phyloP scores from a whole-genome alignment of 2,888 invertebrate genomes.

The Syritta pipiens region DNA sequence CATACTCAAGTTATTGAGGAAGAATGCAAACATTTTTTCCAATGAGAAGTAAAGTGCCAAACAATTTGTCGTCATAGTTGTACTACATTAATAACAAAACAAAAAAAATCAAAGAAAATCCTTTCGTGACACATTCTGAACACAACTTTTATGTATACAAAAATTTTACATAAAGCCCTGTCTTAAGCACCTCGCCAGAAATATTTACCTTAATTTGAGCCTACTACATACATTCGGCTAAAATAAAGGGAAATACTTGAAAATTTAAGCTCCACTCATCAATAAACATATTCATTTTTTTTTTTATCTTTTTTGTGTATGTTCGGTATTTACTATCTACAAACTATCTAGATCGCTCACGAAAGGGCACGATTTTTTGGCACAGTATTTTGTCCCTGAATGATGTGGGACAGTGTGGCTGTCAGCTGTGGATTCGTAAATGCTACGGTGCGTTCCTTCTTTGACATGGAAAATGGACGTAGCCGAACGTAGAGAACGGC shows the following conservation, averaged over 20 bases:
- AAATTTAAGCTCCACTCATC: too few relatives aligned
- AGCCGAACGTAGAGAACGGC: slow-evolving; percentile 91
- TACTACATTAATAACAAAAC: too few relatives aligned
- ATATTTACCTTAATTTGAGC: slow-evolving; percentile 24
- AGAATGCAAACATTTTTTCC: background rate
- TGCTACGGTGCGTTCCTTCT: slow-evolving; percentile 78
- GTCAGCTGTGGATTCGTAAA: slow-evolving; percentile 78
- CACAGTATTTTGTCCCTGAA: slow-evolving; percentile 76
- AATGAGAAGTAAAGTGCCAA: background rate
- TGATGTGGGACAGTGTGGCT: slow-evolving; percentile 74
- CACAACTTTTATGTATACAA: background rate
- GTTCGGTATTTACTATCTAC: background rate
- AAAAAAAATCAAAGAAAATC: background rate
- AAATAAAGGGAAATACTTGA: slow-evolving; percentile 50
- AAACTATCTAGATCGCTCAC: slow-evolving; percentile 55
- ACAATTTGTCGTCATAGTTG: background rate
- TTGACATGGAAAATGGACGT: slow-evolving; percentile 83
- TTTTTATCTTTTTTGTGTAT: background rate
- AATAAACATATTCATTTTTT: too few relatives aligned
- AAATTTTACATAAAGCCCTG: slow-evolving; percentile 35
- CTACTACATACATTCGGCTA: slow-evolving; percentile 22
- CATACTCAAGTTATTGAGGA: slow-evolving; percentile 38
- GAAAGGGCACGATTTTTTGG: slow-evolving; percentile 74
- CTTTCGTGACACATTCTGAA: background rate
- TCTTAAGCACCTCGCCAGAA: slow-evolving; percentile 50